These are phyloP conservation scores for Amblyopsis rosae DNA, from an alignment of 2,113 vertebrate species.

Conservation along the genomic window DNA sequence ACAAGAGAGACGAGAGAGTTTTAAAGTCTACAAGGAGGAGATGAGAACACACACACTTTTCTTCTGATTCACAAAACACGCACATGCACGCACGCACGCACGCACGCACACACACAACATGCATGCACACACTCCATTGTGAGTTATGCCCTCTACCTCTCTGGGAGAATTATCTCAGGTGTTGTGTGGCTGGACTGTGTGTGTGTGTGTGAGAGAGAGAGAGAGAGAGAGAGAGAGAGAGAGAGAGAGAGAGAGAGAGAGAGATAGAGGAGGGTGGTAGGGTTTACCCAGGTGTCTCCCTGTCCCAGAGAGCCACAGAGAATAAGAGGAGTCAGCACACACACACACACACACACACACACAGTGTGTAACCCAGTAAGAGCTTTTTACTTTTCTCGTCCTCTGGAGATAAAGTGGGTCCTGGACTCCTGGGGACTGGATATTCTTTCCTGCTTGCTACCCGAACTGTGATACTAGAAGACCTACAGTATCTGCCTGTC, in stretches of 20 bases:
- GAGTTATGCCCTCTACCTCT: conserved; percentile 18
- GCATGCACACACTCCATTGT: conserved; percentile 25
- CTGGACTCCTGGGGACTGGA: too few relatives aligned
- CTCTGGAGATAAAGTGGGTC: too few relatives aligned
- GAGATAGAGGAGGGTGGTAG: neutral
- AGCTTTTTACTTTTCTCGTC: too few relatives aligned
- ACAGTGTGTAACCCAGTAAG: neutral
- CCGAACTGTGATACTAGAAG: too few relatives aligned
- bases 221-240: neutral
- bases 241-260: neutral
- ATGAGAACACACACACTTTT: neutral
- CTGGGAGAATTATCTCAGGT: conserved; percentile 47
- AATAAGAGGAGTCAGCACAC: neutral
- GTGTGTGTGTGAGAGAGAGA: neutral
- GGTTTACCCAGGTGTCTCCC: neutral
- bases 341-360: neutral
- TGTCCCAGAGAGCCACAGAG: neutral
- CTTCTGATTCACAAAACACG: neutral
- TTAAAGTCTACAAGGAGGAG: conserved; percentile 27
- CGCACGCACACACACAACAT: neutral
- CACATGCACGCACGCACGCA: conserved; percentile 1
- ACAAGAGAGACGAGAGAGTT: conserved; percentile 36
- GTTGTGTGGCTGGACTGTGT: conserved; percentile 15
- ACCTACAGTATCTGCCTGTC: too few relatives aligned
- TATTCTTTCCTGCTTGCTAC: too few relatives aligned